phyloP scores from a whole-genome alignment of 2,797 vertebrate species.

The Mus caroli region DNA sequence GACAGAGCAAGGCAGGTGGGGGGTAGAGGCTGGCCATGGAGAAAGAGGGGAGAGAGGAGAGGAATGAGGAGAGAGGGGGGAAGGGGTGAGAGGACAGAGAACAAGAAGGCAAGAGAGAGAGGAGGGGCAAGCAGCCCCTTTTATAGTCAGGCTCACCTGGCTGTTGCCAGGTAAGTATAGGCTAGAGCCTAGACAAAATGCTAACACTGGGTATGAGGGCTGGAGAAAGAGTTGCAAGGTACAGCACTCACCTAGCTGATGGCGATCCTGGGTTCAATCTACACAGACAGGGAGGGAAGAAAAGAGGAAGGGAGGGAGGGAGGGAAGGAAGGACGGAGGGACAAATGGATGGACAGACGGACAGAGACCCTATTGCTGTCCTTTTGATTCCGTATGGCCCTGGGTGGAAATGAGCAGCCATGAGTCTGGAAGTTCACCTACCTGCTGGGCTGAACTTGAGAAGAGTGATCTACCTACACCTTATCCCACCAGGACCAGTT shows the following conservation, averaged over 20 bases:
- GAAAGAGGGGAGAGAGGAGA: too few species aligned
- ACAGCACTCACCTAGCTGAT: neutral
- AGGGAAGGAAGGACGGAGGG: too few species aligned
- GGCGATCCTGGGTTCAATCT: neutral
- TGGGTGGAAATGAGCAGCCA: neutral
- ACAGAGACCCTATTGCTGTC: neutral
- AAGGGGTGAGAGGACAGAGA: too few species aligned
- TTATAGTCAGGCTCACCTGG: too few species aligned
- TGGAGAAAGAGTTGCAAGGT: neutral
- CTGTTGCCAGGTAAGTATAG: too few species aligned
- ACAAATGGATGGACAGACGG: neutral
- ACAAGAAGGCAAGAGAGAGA: too few species aligned
- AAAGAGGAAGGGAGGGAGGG: neutral
- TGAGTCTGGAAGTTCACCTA: neutral
- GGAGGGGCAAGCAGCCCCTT: too few species aligned
- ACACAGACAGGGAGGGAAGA: neutral
- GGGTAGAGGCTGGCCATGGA: too few species aligned
- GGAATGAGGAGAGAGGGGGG: too few species aligned
- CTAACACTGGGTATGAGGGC: neutral
- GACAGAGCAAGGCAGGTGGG: too few species aligned
- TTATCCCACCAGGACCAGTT: too few species aligned
- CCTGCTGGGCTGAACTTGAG: neutral
- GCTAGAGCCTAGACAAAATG: too few species aligned
- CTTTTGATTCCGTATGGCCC: neutral
- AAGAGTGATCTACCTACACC: neutral